Evolutionary conservation across 1,140 invertebrate species (phyloP).

Genomic region (Tetraneura akinire): DNA sequence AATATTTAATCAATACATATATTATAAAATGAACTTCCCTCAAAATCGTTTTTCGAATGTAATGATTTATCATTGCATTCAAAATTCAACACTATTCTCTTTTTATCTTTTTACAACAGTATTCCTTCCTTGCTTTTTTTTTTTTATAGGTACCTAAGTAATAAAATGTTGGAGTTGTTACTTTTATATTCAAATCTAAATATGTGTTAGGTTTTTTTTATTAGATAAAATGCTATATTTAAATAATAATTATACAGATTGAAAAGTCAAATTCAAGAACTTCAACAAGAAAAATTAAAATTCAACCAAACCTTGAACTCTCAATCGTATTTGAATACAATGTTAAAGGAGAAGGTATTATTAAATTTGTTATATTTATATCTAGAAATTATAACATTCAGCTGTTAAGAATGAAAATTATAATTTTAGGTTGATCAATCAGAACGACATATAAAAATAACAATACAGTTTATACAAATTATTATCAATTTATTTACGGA

Average conservation of each 20-base stretch:
- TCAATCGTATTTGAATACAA: slow-evolving; percentile 42
- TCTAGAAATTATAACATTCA: too few species aligned
- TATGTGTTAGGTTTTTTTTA: too few species aligned
- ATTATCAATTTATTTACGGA: not conserved
- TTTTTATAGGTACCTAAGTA: too few species aligned
- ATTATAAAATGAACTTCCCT: too few species aligned
- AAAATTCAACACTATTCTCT: too few species aligned
- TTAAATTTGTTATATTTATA: not conserved
- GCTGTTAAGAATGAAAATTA: not conserved
- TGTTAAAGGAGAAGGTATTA: slow-evolving; percentile 32
- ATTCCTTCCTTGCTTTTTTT: too few species aligned
- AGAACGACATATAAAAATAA: slow-evolving; percentile 23
- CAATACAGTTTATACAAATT: not conserved
- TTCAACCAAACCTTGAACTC: slow-evolving; percentile 35
- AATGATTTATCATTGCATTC: too few species aligned
- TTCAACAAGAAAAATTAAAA: slow-evolving; percentile 41
- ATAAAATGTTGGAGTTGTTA: too few species aligned
- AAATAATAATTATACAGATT: not conserved
- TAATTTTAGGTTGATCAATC: slow-evolving; percentile 9
- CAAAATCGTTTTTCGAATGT: too few species aligned
- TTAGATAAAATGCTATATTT: not conserved
- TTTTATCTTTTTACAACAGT: too few species aligned
- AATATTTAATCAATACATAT: too few species aligned
- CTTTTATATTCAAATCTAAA: too few species aligned
- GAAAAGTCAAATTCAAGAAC: slow-evolving; percentile 45